Evolutionary conservation across 2,888 invertebrate genomes (phyloP), one percentile per base, ranked within the genome.

Genomic region (Calameuta pallipes): DNA sequence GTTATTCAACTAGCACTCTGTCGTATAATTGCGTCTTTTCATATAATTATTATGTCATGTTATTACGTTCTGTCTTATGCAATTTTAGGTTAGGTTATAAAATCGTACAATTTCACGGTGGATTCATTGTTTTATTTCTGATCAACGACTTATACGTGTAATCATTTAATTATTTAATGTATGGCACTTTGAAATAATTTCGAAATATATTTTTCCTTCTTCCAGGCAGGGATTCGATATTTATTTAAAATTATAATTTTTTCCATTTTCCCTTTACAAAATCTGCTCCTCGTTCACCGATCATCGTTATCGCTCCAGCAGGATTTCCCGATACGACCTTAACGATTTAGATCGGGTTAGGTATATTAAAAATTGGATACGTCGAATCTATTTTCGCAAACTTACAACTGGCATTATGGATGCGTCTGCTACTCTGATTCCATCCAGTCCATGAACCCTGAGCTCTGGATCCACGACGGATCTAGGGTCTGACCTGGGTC

Each of bases 391-490:
- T 9, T 56, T 9, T 0, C 15, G 9, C 2, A 56, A 36, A 81
- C 89, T 90, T 86, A 94, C 94, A 90, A 6, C 90, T 88, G 94
- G 94, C 92, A 94, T 94, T 35, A 94, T 91, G 0, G 95, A 94
- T 1, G 94, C 93, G 82, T 94, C 94, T 3, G 93, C 92, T 2
- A 91, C 86, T 56, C 91, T 85, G 37, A 91, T 81, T 35, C 94
- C 94, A 80, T 93, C 87, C 30, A 95, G 91, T 0, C 95, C 95
- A 82, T 94, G 92, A 0, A 95, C 95, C 82, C 90, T 92, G 3
- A 96, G 92, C 88, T 94, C 93, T 81, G 94, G 93, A 89, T 96
- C 95, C 0, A 96, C 96, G 0, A 96, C 96, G 0, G 96, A 95
- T 92, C 95, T 92, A 0, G 94, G 94, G 89, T 97, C 96, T 0